phyloP scores from a whole-genome alignment of 2,113 vertebrate species.

The Solea senegalensis region DNA sequence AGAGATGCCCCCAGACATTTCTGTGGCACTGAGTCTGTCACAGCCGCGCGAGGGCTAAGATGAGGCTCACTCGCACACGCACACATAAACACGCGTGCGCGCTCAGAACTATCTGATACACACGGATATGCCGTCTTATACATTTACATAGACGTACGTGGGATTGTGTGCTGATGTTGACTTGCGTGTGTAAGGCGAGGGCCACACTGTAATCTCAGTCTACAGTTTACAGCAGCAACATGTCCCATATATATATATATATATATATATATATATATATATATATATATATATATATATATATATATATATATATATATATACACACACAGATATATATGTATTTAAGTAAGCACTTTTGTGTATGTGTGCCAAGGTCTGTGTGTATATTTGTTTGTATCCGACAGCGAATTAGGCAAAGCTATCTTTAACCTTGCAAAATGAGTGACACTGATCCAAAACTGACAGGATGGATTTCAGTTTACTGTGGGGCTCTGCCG shows the following conservation, averaged over 20 bases:
- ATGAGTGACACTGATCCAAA: slow-evolving; percentile 76
- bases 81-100: slow-evolving; percentile 9
- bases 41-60: slow-evolving; percentile 67
- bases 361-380: slow-evolving; percentile 12
- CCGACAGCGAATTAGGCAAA: slow-evolving; percentile 73
- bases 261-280: too few species aligned
- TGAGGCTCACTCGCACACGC: slow-evolving; percentile 49
- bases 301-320: too few species aligned
- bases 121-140: too few species aligned
- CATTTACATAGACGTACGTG: too few species aligned
- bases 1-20: slow-evolving; percentile 69
- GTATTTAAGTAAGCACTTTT: background rate
- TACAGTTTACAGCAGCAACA: too few species aligned
- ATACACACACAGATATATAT: too few species aligned
- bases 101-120: background rate
- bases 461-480: slow-evolving; percentile 74
- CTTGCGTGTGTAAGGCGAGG: too few species aligned
- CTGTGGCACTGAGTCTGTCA: slow-evolving; percentile 76
- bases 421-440: slow-evolving; percentile 74
- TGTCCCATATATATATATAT: too few species aligned
- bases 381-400: slow-evolving; percentile 47
- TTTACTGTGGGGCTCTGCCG: slow-evolving; percentile 48
- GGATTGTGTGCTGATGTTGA: too few species aligned
- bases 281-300: too few species aligned
- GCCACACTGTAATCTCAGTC: too few species aligned